Evolutionary conservation across 2,113 vertebrate genomes (phyloP), one percentile per base, ranked within the genome.

Genomic region (Pomatorhinus ruficollis): DNA sequence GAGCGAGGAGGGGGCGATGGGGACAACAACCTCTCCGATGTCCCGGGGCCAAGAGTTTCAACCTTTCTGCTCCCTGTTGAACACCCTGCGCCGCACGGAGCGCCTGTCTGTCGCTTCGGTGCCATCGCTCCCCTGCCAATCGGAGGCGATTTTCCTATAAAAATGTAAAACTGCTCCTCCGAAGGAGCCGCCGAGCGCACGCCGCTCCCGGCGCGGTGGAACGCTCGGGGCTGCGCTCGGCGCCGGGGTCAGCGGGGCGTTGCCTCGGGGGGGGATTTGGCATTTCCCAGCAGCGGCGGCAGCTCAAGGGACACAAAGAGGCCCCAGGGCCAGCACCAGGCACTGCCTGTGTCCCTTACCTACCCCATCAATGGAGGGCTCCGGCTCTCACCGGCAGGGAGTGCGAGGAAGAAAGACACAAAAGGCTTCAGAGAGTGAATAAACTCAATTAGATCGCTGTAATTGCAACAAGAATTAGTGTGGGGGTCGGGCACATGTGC

Each of bases 391-490:
- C 96, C 95, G 95, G 97, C 97, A 95, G 95, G 95, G 97, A 95
- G 95, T 87, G 91, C 23, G 4, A 82, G 88, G 59, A 95, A 97
- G 92, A 97, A 97, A 96, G 96, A 37, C 97, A 95, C 95, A 85
- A 89, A 96, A 96, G 75, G 95, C 97, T 86, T 90, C 79, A 11
- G 87, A 89, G 95, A 87, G 95, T 95, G 96, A 97, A 96, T 97
- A 94, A 96, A 97, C 96, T 96, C 96, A 97, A 97, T 97, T 96
- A 97, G 94, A 97, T 97, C 93, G 70, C 91, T 97, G 94, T 96
- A 97, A 96, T 97, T 97, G 96, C 94, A 93, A 97, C 92, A 97
- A 93, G 95, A 93, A 91, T 96, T 97, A 97, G 78, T 30, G 91
- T 93, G 95, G 94, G 95, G 95, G 96, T 95, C 89, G 37, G 95